Percentiles rank a stretch among this genome's conserved stretches.
These are phyloP conservation scores for Calosoma granatense DNA, from an alignment of 1,140 invertebrate species.

Conservation along the genomic window DNA sequence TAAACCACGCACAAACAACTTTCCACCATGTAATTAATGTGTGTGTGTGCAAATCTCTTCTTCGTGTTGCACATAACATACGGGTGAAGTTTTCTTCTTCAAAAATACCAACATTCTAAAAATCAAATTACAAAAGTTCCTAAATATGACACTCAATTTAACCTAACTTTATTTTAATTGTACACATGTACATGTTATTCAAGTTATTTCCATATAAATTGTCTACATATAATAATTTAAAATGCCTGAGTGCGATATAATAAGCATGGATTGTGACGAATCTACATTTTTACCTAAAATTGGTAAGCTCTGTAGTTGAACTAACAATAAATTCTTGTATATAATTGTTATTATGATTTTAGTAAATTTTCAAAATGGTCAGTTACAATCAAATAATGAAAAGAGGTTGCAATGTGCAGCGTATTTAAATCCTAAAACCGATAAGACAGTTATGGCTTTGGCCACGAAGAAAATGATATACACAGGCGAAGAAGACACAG, in stretches of 20 bases:
- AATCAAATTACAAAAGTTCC: too few species aligned
- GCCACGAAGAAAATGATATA: conserved; percentile 21
- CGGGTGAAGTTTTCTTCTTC: too few species aligned
- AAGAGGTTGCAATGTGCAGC: conserved; percentile 15
- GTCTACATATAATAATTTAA: too few species aligned
- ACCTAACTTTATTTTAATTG: too few species aligned
- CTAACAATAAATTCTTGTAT: background rate
- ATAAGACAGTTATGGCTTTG: conserved; percentile 19
- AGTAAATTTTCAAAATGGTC: conserved; percentile 27
- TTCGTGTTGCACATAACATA: too few species aligned
- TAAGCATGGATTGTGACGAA: background rate
- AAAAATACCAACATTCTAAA: too few species aligned
- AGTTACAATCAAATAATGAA: conserved; percentile 18
- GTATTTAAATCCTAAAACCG: conserved; percentile 16
- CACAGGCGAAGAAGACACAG: conserved; percentile 17
- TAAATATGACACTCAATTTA: too few species aligned
- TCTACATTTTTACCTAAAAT: background rate
- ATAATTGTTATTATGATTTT: background rate
- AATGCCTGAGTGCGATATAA: background rate
- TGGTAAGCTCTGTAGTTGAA: background rate
- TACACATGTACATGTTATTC: too few species aligned
- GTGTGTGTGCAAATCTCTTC: too few species aligned
- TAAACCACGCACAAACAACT: background rate
- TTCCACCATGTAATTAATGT: too few species aligned
- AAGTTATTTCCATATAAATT: too few species aligned